phyloP scores from a whole-genome alignment of 2,888 invertebrate species.

The Alentia gelatinosa region DNA sequence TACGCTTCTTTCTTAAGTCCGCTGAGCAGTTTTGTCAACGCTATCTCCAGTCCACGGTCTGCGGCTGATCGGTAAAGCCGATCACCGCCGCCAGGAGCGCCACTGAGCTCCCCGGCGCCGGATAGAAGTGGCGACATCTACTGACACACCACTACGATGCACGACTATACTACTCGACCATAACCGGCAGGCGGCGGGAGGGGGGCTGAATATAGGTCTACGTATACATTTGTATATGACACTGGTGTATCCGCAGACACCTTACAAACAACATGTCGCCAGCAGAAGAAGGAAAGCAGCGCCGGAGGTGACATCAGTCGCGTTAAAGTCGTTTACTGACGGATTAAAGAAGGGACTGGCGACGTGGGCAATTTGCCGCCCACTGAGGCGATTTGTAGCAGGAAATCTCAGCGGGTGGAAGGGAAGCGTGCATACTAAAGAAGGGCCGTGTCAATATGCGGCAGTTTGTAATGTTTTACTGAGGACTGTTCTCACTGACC shows the following conservation, averaged over 20 bases:
- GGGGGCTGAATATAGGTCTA: too few relatives aligned
- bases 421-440: background rate
- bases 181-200: too few relatives aligned
- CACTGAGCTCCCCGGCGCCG: background rate
- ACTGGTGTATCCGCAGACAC: too few relatives aligned
- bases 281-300: too few relatives aligned
- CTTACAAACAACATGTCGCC: too few relatives aligned
- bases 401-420: background rate
- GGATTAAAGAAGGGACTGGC: too few relatives aligned
- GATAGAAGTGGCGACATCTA: background rate
- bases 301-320: too few relatives aligned
- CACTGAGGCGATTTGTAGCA: conserved; percentile 34
- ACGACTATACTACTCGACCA: too few relatives aligned
- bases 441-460: background rate
- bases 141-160: too few relatives aligned
- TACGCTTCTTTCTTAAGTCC: too few relatives aligned
- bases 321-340: too few relatives aligned
- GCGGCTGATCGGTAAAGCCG: conserved; percentile 7
- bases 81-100: background rate
- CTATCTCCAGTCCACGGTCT: background rate
- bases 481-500: conserved; percentile 37
- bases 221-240: too few relatives aligned
- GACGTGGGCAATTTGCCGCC: background rate
- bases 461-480: conserved; percentile 36
- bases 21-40: conserved; percentile 8